Conservation (phyloP, 53 echinoderm and acorn worm species). For the Zoroaster sp. region DNA sequence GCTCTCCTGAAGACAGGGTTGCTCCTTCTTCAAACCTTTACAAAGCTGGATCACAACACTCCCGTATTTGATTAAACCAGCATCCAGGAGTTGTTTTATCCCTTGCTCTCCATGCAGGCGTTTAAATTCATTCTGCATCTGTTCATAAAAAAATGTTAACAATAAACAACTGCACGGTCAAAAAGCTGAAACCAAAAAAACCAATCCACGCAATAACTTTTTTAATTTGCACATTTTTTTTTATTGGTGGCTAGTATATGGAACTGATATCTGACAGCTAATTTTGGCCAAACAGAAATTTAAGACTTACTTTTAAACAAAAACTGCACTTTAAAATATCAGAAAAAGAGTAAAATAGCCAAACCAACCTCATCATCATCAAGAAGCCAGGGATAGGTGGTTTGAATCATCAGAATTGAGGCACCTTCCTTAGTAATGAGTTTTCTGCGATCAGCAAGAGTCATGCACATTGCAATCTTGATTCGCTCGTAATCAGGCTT, state of each 20-base stretch:
- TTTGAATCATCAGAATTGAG: background rate
- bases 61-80: background rate
- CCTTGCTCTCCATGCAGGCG: background rate
- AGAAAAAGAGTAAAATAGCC: too few relatives aligned
- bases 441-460: background rate
- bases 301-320: too few relatives aligned
- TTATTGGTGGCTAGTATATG: too few relatives aligned
- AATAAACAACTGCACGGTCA: too few relatives aligned
- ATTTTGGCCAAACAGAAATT: too few relatives aligned
- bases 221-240: too few relatives aligned
- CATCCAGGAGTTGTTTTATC: background rate
- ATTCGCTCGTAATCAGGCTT: constrained; percentile 22
- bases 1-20: background rate
- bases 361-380: constrained; percentile 48
- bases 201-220: too few relatives aligned
- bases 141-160: background rate
- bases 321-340: too few relatives aligned
- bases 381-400: constrained; percentile 32
- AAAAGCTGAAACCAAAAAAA: too few relatives aligned
- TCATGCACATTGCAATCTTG: background rate
- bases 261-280: too few relatives aligned
- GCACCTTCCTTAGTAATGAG: background rate
- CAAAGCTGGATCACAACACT: background rate
- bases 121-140: constrained; percentile 2
- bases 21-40: background rate